Conservation (phyloP, 2,797 vertebrate species). For the Chloroceryle inda region DNA sequence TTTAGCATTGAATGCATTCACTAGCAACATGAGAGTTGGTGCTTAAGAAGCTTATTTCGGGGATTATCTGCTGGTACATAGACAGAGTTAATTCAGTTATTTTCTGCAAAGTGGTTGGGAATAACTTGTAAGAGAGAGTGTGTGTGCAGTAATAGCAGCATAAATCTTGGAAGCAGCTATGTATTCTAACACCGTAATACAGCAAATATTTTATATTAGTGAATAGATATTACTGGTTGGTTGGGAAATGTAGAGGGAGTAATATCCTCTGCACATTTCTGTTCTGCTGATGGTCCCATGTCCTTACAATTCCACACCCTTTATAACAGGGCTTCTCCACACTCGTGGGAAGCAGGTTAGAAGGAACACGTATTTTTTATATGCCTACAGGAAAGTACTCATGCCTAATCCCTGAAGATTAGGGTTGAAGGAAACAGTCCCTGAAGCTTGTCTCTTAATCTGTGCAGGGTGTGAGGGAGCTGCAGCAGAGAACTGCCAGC, state of each 20-base stretch:
- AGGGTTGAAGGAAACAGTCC: background rate
- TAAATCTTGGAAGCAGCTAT: background rate
- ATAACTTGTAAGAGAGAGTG: background rate
- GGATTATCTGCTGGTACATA: background rate
- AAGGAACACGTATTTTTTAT: background rate
- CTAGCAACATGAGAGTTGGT: rapidly evolving
- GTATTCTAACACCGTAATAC: background rate
- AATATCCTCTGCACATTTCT: background rate
- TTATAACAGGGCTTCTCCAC: background rate
- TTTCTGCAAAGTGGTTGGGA: background rate
- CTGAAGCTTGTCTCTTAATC: background rate
- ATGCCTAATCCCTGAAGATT: background rate
- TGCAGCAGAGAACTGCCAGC: background rate
- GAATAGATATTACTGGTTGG: background rate
- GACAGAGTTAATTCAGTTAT: constrained; percentile 3
- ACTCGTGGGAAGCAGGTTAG: background rate
- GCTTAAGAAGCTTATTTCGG: background rate
- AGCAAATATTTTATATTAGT: background rate
- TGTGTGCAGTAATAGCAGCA: background rate
- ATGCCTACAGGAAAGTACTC: background rate
- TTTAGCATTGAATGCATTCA: background rate
- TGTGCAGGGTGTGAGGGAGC: background rate
- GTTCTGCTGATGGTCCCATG: background rate
- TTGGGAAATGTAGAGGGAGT: background rate
- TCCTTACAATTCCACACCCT: background rate